Evolutionary conservation across 2,113 vertebrate genomes (phyloP), one percentile per base, ranked within the genome.

Genomic region (Odocoileus virginianus): DNA sequence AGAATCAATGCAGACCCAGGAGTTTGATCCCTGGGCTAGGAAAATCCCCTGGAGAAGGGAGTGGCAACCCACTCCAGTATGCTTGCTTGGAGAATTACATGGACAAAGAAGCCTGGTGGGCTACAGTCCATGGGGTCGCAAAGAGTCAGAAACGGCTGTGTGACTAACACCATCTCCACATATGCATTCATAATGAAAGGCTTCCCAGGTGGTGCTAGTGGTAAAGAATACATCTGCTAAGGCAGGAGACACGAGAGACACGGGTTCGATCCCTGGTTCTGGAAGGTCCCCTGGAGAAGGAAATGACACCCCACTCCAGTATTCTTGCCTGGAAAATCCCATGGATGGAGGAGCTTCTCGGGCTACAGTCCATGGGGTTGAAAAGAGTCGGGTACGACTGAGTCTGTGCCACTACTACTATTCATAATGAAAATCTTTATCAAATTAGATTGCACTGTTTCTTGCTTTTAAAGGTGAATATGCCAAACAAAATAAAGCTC

Each of bases 101-200:
- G 67, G 21, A 40, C 67, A 74, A 36, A 25, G 36, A 74, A 74
- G 36, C 67, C 36, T 74, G n/a, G 5, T 40, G 67, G 36, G 36
- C 67, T 74, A 40, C 36, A 13, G 10, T 40, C 67, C 21, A 23
- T 40, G n/a, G 21, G 67, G 67, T 74, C 2, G 0, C 67, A 74
- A 5, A 19, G 10, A 7, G 67, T 40, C 1, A 0, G 67, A 74
- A 40, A 40, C 6, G 5, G 23, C 36, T 74, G 21, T 1, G 0
- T 25, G 67, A 40, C 67, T 74, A 13, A 74, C 67, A 74, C 67
- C 36, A 2, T 25, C n/a, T 40, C 40, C 36, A 74, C 21, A 40
- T 2, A 40, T 40, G 67, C n/a, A 7, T 40, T 36, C n/a, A 43
- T 14, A 43, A 15, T 14, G 23, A 25, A 43, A 36, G 36, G 23